Evolutionary conservation across 2,113 vertebrate species (phyloP).

Genomic region (Anseranas semipalmata): DNA sequence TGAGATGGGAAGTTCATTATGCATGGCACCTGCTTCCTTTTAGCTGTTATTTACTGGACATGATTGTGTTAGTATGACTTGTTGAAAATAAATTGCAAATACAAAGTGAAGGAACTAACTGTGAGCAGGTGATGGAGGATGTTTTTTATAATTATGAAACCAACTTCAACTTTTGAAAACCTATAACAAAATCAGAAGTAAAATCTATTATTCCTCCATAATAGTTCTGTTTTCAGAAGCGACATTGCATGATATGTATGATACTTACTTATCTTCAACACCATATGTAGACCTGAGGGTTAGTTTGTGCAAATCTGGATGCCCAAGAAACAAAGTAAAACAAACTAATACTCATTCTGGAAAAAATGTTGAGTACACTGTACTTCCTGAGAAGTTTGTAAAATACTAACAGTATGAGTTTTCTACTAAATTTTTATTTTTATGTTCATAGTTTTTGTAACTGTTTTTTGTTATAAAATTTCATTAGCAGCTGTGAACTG

Average conservation of each 20-base stretch:
- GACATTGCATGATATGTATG: background rate
- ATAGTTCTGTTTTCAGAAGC: background rate
- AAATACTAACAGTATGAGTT: background rate
- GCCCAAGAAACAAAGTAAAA: background rate
- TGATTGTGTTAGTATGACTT: background rate
- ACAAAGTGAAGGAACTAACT: background rate
- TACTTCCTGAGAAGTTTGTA: background rate
- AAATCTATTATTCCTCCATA: background rate
- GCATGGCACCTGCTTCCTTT: background rate
- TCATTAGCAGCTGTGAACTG: background rate
- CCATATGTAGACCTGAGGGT: background rate
- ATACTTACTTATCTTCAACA: background rate
- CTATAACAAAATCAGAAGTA: background rate
- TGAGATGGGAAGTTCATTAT: background rate
- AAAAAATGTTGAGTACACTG: rapidly evolving
- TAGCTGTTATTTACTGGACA: background rate
- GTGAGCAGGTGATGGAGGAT: background rate
- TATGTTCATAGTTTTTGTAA: background rate
- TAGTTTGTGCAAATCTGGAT: background rate
- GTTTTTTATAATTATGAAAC: background rate
- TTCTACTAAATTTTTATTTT: background rate
- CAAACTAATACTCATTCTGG: rapidly evolving
- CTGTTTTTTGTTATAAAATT: background rate
- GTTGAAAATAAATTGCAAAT: background rate
- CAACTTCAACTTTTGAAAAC: background rate